Conservation (phyloP, 2,113 vertebrate genomes). For the Mesitornis unicolor region DNA sequence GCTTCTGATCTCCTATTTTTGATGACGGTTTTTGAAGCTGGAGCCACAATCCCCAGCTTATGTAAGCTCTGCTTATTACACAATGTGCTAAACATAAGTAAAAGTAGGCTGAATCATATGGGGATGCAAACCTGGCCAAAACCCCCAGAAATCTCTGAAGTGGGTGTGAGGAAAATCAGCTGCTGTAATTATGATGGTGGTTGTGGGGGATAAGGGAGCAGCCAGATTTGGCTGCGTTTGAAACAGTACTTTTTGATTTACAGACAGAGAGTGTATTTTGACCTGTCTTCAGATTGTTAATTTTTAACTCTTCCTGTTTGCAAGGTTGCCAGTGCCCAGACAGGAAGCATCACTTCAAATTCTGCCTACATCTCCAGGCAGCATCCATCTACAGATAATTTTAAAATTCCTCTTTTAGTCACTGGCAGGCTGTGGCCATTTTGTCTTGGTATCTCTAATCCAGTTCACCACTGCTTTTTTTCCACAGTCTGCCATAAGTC, state of each 20-base stretch:
- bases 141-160: constrained; percentile 54
- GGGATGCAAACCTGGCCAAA: constrained; percentile 62
- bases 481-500: not conserved
- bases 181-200: constrained; percentile 47
- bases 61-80: constrained; percentile 61
- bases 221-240: constrained; percentile 9
- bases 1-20: constrained; percentile 49
- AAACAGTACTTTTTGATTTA: not conserved
- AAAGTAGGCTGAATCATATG: constrained; percentile 67
- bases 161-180: constrained; percentile 68
- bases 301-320: constrained; percentile 51
- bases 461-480: not conserved
- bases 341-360: not conserved
- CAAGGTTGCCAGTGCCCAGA: not conserved
- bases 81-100: constrained; percentile 62
- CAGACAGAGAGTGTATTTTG: constrained; percentile 18
- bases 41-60: constrained; percentile 38
- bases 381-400: not conserved
- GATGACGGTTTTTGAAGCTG: constrained; percentile 39
- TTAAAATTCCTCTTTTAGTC: not conserved
- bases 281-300: constrained; percentile 9
- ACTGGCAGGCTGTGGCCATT: not conserved
- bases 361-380: constrained; percentile 1
- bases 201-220: constrained; percentile 39
- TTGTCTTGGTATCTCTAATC: not conserved